Evolutionary conservation across 1,140 invertebrate genomes (phyloP), one percentile per base, ranked within the genome.

Genomic region (Penaeus vannamei): DNA sequence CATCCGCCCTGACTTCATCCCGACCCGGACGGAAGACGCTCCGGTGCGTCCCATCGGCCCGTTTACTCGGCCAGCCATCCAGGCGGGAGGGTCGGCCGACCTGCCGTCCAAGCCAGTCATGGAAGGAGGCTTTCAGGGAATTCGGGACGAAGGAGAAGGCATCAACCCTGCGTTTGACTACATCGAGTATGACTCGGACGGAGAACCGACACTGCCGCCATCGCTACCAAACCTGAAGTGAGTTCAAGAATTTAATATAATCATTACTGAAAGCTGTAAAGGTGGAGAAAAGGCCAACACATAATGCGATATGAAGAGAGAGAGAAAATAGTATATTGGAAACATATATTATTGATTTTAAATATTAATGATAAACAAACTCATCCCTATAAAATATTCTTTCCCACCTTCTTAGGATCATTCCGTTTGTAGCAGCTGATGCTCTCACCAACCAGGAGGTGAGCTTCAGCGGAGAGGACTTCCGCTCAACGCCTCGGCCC

Each of bases 391-490:
- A 76, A 76, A 32, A 66, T 32, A 3, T 26, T 81, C 14, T 61
- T 59, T 91, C 69, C 77, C 79, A 84, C 91, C 85, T 81, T 92
- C 92, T n/a, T 91, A 96, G 96, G 93, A 96, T 97, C 91, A 97
- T 97, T 92, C 96, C 96, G 59, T 97, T 97, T 93, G 95, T 96
- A 86, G 96, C 96, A 59, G 96, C 96, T 59, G 96, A 97, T 92
- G 96, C 96, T 32, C 94, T 97, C 23, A 87, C 86, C 12, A 46
- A 59, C 3, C 62, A 61, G n/a, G 62, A 87, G 17, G 20, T 53
- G 26, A 36, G 36, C 77, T 87, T 87, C 62, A 82, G 80, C 36
- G 60, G n/a, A 10, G 85, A 87, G 0, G 85, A 87, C 42, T 46
- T 61, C 36, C 77, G 76, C 61, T 87, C 86, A 1, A 66, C 79